Evolutionary conservation across 2,113 vertebrate genomes (phyloP), one percentile per base, ranked within the genome.

Genomic region (Columba livia): DNA sequence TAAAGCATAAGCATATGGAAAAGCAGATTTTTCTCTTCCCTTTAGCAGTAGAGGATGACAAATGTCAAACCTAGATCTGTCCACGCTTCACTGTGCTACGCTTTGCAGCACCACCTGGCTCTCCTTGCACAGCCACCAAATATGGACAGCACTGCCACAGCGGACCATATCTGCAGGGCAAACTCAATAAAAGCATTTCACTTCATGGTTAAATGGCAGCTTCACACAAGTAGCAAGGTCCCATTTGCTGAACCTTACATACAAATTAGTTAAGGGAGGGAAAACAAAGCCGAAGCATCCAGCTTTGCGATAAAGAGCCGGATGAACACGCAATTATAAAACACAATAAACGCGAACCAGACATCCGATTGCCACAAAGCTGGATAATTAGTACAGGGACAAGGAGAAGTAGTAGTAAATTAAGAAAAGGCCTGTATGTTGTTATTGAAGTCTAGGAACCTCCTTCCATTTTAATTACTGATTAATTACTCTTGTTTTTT

Each of bases 1-100:
- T 97, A 97, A 98, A 98, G 98, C 98, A 98, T 97, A 98, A 99
- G 98, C 99, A 99, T 99, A 99, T 99, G 99, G 99, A 99, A 99
- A 99, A 99, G 98, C 99, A 99, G 99, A 99, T 99, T 99, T 99
- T 98, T 98, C 98, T 98, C 98, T 98, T 98, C 99, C 99, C 99
- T 98, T 98, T 98, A 99, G 99, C 99, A 98, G 98, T 98, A 96
- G 97, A 98, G 94, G 96, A 98, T 98, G 98, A 98, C 99, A 99
- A 99, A 99, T 99, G 98, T 99, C 97, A 98, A 98, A 97, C 98
- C 98, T 98, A 98, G 97, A 98, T 97, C 97, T 85, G 97, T 97
- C 98, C 98, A 99, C 98, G 99, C 99, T 99, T 99, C 98, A 99
- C 98, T 99, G 99, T 99, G 98, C 98, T 97, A 98, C 95, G 98